phyloP scores from a whole-genome alignment of 1,140 invertebrate genomes.

The Trissolcus basalis region DNA sequence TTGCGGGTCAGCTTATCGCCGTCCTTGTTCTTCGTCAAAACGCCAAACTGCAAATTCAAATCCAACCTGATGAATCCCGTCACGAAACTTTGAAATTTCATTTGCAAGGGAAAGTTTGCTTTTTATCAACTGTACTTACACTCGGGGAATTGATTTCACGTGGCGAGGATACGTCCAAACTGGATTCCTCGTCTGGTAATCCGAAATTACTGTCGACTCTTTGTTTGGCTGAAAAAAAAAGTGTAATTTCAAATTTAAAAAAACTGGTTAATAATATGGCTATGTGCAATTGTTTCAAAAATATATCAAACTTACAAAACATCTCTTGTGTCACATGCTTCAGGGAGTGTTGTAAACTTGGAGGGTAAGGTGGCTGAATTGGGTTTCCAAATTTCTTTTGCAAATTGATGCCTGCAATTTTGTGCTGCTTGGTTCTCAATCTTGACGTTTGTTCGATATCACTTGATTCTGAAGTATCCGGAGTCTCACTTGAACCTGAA shows the following conservation, averaged over 20 bases:
- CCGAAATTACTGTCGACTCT: constrained; percentile 73
- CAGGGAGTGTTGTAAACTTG: constrained; percentile 71
- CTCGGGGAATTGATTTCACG: constrained; percentile 83
- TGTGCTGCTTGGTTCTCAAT: constrained; percentile 69
- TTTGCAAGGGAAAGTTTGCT: too few species aligned
- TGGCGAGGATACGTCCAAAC: constrained; percentile 82
- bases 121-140: constrained; percentile 72
- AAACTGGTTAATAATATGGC: background rate
- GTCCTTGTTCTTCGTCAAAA: constrained; percentile 80
- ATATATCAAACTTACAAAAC: constrained; percentile 66
- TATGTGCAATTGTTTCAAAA: too few species aligned
- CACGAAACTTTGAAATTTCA: too few species aligned
- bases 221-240: constrained; percentile 67
- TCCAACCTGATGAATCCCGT: too few species aligned
- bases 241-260: constrained; percentile 1
- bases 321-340: constrained; percentile 74
- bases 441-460: constrained; percentile 70
- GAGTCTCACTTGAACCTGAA: constrained; percentile 73
- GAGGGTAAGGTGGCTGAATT: constrained; percentile 65
- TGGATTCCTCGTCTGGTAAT: constrained; percentile 82
- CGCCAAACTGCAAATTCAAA: constrained; percentile 75
- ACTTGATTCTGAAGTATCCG: constrained; percentile 73
- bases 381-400: constrained; percentile 73
- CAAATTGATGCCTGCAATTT: constrained; percentile 67
- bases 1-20: constrained; percentile 81